Percentiles rank a stretch among this genome's conserved stretches.
Conservation (phyloP, 1,140 invertebrate species). For the Oncopeltus fasciatus region DNA sequence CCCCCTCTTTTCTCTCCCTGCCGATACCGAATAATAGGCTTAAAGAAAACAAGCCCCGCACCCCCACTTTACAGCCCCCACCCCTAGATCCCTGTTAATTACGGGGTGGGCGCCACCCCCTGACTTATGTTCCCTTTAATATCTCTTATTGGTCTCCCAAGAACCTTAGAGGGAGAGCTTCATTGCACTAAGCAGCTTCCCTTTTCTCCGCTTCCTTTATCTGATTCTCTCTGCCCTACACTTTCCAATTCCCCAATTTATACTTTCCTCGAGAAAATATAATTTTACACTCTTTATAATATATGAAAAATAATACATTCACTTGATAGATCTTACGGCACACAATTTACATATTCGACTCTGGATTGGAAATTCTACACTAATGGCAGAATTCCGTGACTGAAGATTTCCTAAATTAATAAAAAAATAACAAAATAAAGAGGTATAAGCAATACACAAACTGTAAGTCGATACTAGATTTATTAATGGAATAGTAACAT, state of each 20-base stretch:
- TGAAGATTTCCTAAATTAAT: too few species aligned
- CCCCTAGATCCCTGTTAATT: background rate
- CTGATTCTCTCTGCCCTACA: background rate
- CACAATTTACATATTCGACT: too few species aligned
- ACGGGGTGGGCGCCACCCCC: background rate
- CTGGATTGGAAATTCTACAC: too few species aligned
- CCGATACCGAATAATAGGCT: slow-evolving; percentile 5
- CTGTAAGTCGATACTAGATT: too few species aligned
- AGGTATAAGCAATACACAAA: too few species aligned
- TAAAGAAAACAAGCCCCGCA: background rate
- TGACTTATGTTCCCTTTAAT: slow-evolving; percentile 8
- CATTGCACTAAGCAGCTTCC: background rate
- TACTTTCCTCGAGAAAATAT: background rate
- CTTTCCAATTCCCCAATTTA: background rate
- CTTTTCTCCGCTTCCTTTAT: background rate
- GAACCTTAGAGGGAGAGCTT: background rate
- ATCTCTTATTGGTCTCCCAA: slow-evolving; percentile 2
- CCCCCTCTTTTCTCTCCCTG: background rate
- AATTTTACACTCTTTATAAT: too few species aligned
- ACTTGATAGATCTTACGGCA: too few species aligned
- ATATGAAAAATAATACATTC: too few species aligned
- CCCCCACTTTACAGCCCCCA: background rate
- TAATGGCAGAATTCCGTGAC: too few species aligned
- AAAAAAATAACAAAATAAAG: too few species aligned
- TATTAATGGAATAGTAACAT: too few species aligned